These are phyloP conservation scores for Cheilosia vernalis DNA, from an alignment of 2,888 invertebrate genomes.

Conservation along the genomic window DNA sequence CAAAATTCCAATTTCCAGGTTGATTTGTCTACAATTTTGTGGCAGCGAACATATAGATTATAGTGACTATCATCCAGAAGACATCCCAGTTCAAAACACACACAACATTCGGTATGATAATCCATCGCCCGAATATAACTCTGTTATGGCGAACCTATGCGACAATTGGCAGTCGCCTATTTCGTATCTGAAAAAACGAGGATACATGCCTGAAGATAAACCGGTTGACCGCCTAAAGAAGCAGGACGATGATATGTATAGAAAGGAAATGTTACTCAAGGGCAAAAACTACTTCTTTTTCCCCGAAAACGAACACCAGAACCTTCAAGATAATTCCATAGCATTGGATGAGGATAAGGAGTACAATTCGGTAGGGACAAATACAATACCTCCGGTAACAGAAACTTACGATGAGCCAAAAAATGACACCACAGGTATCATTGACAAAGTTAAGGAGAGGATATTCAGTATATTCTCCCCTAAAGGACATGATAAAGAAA, in stretches of 20 bases:
- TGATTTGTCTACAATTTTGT: conserved; percentile 47
- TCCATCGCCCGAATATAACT: conserved; percentile 40
- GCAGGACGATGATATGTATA: neutral
- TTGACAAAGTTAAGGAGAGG: conserved; percentile 73
- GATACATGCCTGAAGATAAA: conserved; percentile 48
- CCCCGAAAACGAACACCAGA: conserved; percentile 50
- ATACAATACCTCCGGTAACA: neutral
- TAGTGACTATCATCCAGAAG: conserved; percentile 52
- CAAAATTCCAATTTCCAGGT: conserved; percentile 19
- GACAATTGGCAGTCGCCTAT: conserved; percentile 59
- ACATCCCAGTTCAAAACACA: conserved; percentile 28
- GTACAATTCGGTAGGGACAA: neutral
- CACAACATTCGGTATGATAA: conserved; percentile 8
- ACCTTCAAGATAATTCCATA: conserved; percentile 32
- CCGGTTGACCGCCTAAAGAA: neutral
- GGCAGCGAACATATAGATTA: conserved; percentile 49
- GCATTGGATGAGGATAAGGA: conserved; percentile 1
- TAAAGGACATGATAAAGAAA: conserved; percentile 17
- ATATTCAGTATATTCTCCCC: conserved; percentile 74
- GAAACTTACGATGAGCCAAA: conserved; percentile 1
- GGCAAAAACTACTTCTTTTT: conserved; percentile 60
- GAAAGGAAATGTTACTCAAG: neutral
- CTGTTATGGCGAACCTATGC: conserved; percentile 36
- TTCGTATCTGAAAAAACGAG: conserved; percentile 55
- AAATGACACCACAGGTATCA: conserved; percentile 62